phyloP scores from a whole-genome alignment of 2,113 vertebrate genomes.

The Sturnus vulgaris region DNA sequence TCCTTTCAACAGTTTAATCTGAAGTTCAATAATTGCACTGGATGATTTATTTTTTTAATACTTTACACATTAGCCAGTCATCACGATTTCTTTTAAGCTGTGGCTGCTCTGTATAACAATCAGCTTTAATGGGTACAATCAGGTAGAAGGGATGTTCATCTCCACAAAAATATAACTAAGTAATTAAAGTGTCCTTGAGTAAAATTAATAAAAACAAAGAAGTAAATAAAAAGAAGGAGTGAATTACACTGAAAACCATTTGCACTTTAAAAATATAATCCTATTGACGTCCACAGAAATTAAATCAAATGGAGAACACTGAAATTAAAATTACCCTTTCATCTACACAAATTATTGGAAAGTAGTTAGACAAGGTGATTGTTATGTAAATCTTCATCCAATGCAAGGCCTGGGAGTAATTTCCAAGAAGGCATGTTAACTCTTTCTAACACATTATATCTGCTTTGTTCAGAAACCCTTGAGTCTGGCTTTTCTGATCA shows the following conservation, averaged over 20 bases:
- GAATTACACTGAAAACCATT: neutral
- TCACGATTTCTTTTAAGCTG: neutral
- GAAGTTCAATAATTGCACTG: neutral
- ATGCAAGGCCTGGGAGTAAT: neutral
- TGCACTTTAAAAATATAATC: neutral
- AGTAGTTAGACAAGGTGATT: neutral
- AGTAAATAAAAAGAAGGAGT: neutral
- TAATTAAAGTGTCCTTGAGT: neutral
- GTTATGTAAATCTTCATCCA: neutral
- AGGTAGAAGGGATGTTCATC: neutral
- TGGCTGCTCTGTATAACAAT: neutral
- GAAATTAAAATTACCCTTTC: neutral
- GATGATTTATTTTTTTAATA: neutral
- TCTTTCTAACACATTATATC: neutral
- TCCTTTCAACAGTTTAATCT: neutral
- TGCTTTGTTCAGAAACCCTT: neutral
- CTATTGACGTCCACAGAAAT: neutral
- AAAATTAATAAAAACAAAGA: neutral
- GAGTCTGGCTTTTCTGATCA: neutral
- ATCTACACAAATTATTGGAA: neutral
- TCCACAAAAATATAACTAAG: neutral
- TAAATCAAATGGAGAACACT: neutral
- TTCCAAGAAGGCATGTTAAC: neutral
- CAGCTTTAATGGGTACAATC: neutral
- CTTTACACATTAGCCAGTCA: neutral